phyloP scores from a whole-genome alignment of 2,113 vertebrate species.

The Chamaetylas fuelleborni region DNA sequence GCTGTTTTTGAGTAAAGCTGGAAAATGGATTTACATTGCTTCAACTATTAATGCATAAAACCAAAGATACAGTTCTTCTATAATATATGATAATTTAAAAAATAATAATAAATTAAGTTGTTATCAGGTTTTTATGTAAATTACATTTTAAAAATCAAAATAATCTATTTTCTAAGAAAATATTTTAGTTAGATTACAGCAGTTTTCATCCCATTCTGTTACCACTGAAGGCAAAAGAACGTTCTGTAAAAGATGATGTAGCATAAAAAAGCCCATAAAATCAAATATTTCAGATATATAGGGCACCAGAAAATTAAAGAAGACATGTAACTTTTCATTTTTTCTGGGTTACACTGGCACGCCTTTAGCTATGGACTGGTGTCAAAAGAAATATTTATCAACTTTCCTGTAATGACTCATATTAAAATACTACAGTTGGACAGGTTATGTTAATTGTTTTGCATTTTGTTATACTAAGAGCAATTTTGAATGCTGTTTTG shows the following conservation, averaged over 20 bases:
- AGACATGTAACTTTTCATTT: background rate
- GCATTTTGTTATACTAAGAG: background rate
- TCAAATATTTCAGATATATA: background rate
- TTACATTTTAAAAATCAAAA: background rate
- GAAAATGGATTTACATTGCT: background rate
- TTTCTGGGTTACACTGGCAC: background rate
- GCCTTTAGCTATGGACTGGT: background rate
- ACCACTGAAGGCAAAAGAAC: background rate
- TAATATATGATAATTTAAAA: background rate
- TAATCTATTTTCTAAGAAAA: background rate
- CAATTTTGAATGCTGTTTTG: background rate
- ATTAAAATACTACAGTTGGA: background rate
- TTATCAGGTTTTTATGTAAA: background rate
- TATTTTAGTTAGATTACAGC: background rate
- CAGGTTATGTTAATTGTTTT: background rate
- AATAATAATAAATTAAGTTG: background rate
- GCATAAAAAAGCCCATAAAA: background rate
- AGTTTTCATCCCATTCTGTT: background rate
- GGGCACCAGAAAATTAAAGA: background rate
- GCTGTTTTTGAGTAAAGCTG: background rate
- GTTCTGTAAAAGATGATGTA: background rate
- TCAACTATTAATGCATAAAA: background rate
- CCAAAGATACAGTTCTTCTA: background rate
- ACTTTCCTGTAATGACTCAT: background rate
- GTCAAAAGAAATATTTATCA: conserved; percentile 7